Base-by-base conservation (phyloP, 2,113 vertebrate genomes). In the Tachycineta bicolor region DNA sequence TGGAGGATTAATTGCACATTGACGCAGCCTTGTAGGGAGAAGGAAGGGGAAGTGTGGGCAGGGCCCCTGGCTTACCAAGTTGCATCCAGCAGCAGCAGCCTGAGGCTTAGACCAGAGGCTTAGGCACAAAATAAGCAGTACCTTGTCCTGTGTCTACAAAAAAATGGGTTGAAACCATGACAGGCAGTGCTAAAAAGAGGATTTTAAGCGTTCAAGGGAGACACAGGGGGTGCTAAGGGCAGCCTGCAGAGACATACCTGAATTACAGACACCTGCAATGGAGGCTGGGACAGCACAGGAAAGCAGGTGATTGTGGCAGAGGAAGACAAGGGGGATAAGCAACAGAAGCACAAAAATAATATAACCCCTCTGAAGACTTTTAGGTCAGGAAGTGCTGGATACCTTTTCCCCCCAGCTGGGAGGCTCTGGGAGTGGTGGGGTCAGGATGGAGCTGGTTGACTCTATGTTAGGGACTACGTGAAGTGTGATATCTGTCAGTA, bases 391-490 rank as follows among this genome's bases (percentile, higher is more conserved):
- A 78, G n/a, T 24, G 34, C 43, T 34, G n/a, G 24, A 44, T 33
- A 60, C 46, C 24, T 58, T 83, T 70, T 24, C 37, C 19, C 43
- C 37, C 22, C 9, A 59, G 34, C 13, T 64, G 53, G 8, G 46
- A 33, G 14, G n/a, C 31, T 84, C 78, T 47, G 28, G 70, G 43
- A 33, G 39, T 3, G 6, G 16, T 28, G 53, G n/a, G 59, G 26
- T 60, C 2, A 2, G 63, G 58, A 76, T 23, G n/a, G 41, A 77
- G 69, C 29, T 41, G 16, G 12, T 4, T 37, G 37, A 49, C 29
- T 33, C 17, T 4, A 4, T 2, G 9, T 7, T n/a, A 41, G 49
- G 24, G 25, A 47, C 28, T 25, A 2, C 0, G 1, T 7, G 7
- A 18, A 5, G 1, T 3, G 16, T 12, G 26, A 6, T 4, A 33